Base-by-base conservation (phyloP, 2,113 vertebrate genomes). In the Macquaria ambigua region DNA sequence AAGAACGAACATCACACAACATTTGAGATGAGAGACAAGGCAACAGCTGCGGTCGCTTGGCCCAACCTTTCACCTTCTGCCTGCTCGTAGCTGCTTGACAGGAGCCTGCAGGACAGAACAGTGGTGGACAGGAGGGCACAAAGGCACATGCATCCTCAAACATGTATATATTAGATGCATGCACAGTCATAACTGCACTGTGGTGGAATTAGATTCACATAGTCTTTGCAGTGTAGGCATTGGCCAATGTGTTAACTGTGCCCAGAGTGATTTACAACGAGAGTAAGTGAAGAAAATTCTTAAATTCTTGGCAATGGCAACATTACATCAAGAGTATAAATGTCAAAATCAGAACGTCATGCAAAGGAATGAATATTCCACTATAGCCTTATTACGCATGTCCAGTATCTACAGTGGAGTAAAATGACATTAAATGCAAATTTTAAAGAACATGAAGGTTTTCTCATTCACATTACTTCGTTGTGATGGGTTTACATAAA, bases 1-100 rank as follows among this genome's bases (percentile, higher is more conserved):
- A 95, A 95, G 85, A 93, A 92, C 61, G 39, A 82, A 87, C 92
- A 84, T 90, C 92, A 88, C 91, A 91, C 89, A 94, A 80, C 87
- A 90, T 89, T 89, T 68, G 74, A 94, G 90, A 93, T 25, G 85
- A 87, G 85, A 92, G 92, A 89, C 82, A 55, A 85, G 92, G 77
- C 75, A 90, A 93, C 95, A 95, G 94, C 94, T 96, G 94, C 92
- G 84, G 84, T 72, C 55, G 20, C 81, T 71, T 12, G 1, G 70
- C 25, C 87, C 84, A 88, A 86, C 81, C 88, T 86, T 89, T 92
- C 87, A 88, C 77, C 86, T 72, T 25, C 74, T 61, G 72, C 77
- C 79, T 69, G 64, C 82, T 46, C 1, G 31, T 1, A 68, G 81
- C 56, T 39, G 63, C 53, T 76, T 18, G 0, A 72, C 7, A 4